These are phyloP conservation scores for Strigamia crassipes DNA, from an alignment of 2,888 invertebrate species.

Conservation along the genomic window DNA sequence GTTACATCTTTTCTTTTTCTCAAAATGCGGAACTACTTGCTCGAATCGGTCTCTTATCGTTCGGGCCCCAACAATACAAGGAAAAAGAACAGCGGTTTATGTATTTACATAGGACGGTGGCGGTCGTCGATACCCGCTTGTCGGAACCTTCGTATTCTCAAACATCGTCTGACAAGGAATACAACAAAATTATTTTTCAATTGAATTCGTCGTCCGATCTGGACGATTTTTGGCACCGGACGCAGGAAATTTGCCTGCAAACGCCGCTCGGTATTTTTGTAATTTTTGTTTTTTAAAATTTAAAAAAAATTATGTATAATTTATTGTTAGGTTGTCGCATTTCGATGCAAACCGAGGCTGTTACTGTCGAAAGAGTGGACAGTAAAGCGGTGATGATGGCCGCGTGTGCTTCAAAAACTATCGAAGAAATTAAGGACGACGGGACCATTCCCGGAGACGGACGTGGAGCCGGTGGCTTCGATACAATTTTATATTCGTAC, in stretches of 20 bases:
- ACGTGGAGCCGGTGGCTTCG: conserved; percentile 73
- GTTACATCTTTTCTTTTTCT: conserved; percentile 66
- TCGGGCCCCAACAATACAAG: conserved; percentile 68
- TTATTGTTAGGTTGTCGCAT: conserved; percentile 52
- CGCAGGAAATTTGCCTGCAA: conserved; percentile 70
- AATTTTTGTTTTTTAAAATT: neutral
- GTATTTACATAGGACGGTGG: conserved; percentile 69
- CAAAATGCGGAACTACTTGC: conserved; percentile 67
- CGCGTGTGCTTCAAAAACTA: conserved; percentile 59
- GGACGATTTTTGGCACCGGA: conserved; percentile 64
- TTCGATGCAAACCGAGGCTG: conserved; percentile 60
- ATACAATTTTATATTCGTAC: conserved; percentile 69
- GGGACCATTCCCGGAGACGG: conserved; percentile 74
- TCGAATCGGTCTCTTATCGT: conserved; percentile 71
- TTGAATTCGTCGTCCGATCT: conserved; percentile 66
- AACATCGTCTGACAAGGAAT: conserved; percentile 65
- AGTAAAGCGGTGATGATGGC: conserved; percentile 63
- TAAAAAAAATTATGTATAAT: too few relatives aligned
- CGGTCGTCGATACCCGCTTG: conserved; percentile 69
- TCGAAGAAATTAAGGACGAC: conserved; percentile 60
- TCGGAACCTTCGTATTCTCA: conserved; percentile 68
- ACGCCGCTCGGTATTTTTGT: conserved; percentile 65
- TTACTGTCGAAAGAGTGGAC: conserved; percentile 61
- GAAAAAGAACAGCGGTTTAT: conserved; percentile 70
- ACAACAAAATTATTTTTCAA: conserved; percentile 64